phyloP scores from a whole-genome alignment of 2,888 invertebrate genomes.

The Caenorhabditis sp. region DNA sequence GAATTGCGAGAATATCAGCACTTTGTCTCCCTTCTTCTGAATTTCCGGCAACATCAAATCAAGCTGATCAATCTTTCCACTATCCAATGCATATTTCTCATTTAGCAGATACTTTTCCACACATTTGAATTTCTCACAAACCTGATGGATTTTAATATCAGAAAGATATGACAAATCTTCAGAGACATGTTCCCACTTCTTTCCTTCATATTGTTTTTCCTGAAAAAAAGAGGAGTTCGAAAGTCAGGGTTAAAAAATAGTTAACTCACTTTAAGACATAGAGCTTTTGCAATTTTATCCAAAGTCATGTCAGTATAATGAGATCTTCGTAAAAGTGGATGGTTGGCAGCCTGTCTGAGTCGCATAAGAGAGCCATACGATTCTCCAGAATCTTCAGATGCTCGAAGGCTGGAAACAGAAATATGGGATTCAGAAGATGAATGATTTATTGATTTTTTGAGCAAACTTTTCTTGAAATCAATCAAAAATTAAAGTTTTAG shows the following conservation, averaged over 20 bases:
- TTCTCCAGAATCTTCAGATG: conserved; percentile 19
- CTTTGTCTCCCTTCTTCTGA: conserved; percentile 75
- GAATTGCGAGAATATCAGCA: conserved; percentile 94
- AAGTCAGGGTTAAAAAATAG: background rate
- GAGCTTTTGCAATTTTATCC: conserved; percentile 77
- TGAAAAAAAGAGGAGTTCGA: background rate
- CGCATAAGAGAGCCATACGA: conserved; percentile 82
- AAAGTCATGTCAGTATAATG: conserved; percentile 77
- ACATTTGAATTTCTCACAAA: conserved; percentile 47
- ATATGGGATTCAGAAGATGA: too few species aligned
- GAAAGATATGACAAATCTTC: conserved; percentile 88
- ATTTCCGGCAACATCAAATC: conserved; percentile 79
- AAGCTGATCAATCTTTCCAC: conserved; percentile 86
- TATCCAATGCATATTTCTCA: conserved; percentile 79
- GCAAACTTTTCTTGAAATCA: too few species aligned
- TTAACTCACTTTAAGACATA: conserved; percentile 41
- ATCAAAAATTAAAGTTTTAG: background rate
- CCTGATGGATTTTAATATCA: conserved; percentile 79
- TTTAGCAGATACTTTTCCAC: conserved; percentile 71
- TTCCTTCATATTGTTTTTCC: conserved; percentile 70
- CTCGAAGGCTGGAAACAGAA: conserved; percentile 19
- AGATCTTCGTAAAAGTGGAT: conserved; percentile 84
- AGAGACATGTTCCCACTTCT: conserved; percentile 76
- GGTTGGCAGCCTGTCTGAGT: conserved; percentile 88
- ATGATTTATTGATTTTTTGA: conserved; percentile 7